Evolutionary conservation across 2,113 vertebrate genomes (phyloP), one percentile per base, ranked within the genome.

Genomic region (Amblyopsis rosae): DNA sequence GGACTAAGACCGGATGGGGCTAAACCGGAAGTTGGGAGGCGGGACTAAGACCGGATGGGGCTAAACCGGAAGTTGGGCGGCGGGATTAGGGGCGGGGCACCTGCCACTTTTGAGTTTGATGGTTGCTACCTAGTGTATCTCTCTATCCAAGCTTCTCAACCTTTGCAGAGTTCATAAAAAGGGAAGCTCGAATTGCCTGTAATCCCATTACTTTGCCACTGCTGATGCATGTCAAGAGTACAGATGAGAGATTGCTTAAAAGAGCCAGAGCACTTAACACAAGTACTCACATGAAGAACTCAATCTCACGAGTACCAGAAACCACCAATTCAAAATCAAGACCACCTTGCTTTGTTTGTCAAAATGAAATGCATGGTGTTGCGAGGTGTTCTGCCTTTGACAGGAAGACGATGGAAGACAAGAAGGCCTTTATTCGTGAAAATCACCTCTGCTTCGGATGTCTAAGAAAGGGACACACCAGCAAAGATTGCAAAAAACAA

Each of bases 371-470:
- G 1, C 78, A 80, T 59, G 53, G 48, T 15, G 59, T 75, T 26
- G 46, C 56, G 11, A 72, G 19, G 19, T 78, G 70, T 32, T 55
- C 76, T 6, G 48, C 45, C 12, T 69, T 73, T 41, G 56, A 26
- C 70, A 65, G 49, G 48, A 35, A 79, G 65, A 15, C n/a, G 19
- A 17, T 16, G 3, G 70, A 64, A 46, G 70, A 73, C 1, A 77
- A 77, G 47, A 77, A 11, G 33, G 50, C 65, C 4, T 72, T 72
- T 12, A 69, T 69, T 53, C 35, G 46, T 63, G 26, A 67, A 62
- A 72, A 67, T 32, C 50, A 47, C 2, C 51, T 77, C 26, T 77
- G 75, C n/a, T 77, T 77, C 59, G 75, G 57, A 17, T 77, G 69
- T 35, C 5, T 77, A 17, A 62, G 53, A 41, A 75, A 63, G 53